A percentile compares a stretch with the other conserved stretches of the same genome.
Conservation (phyloP, 2,888 invertebrate species). For the Aphodius granarius region DNA sequence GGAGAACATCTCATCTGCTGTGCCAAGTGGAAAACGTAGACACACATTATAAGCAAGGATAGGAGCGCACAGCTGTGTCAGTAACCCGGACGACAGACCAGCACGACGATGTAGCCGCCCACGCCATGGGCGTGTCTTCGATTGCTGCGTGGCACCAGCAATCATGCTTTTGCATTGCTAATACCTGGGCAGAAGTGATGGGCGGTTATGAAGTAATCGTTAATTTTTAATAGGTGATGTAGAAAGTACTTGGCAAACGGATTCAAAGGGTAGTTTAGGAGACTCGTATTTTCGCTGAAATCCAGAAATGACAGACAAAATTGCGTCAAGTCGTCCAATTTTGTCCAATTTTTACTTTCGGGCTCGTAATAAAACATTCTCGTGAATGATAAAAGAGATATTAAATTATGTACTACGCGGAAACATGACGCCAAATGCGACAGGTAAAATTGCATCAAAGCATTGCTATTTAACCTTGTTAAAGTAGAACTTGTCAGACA, state of each 20-base stretch:
- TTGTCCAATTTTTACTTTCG: not conserved
- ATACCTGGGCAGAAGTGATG: no score
- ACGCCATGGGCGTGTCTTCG: slow-evolving; percentile 44
- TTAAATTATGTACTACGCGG: no score
- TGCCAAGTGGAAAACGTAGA: slow-evolving; percentile 34
- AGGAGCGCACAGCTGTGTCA: slow-evolving; percentile 41
- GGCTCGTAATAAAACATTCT: no score
- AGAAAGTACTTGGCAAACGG: no score
- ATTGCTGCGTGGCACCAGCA: slow-evolving; percentile 16
- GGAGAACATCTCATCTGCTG: slow-evolving; percentile 5
- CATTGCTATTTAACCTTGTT: no score
- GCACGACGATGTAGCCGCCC: slow-evolving; percentile 38
- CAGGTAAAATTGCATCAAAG: no score
- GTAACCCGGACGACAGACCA: slow-evolving; percentile 44
- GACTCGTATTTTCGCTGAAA: not conserved
- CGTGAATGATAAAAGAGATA: no score
- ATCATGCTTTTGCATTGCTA: slow-evolving; percentile 36
- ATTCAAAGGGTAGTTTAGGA: not conserved
- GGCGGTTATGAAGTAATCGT: no score
- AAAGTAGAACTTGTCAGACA: no score
- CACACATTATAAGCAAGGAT: slow-evolving; percentile 10
- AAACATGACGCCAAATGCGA: no score
- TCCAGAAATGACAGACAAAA: no score
- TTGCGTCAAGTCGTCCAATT: not conserved
- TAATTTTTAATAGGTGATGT: not conserved